Percentiles rank a stretch among this genome's conserved stretches.
These are phyloP conservation scores for Rhodophaea formosa DNA, from an alignment of 2,888 invertebrate genomes.

Conservation along the genomic window DNA sequence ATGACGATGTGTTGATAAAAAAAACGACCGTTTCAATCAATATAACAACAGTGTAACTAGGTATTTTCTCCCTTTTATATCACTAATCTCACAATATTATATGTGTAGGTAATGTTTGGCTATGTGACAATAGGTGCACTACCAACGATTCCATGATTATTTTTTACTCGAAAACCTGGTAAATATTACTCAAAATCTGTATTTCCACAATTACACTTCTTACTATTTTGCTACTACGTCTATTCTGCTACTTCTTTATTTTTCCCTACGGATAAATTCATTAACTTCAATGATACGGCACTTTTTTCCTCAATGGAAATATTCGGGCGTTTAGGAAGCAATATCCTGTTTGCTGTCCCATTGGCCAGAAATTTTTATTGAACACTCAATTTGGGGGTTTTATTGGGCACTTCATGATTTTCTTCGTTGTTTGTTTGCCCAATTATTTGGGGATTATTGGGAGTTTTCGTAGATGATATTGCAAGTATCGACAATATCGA, in stretches of 20 bases:
- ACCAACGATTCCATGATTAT: no score
- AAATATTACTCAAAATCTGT: no score
- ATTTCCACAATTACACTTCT: not conserved
- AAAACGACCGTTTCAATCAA: no score
- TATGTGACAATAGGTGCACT: no score
- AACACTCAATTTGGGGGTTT: conserved; percentile 9
- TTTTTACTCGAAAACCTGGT: no score
- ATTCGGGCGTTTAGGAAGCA: conserved; percentile 13
- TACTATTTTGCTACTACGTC: not conserved
- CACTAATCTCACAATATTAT: no score
- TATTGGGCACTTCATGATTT: conserved; percentile 8
- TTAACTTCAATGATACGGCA: conserved; percentile 17
- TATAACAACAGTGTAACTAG: no score
- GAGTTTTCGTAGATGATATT: not conserved
- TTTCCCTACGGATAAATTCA: conserved; percentile 17
- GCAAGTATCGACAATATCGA: not conserved
- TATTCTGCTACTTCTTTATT: not conserved
- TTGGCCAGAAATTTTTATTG: conserved; percentile 11
- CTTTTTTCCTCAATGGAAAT: conserved; percentile 16
- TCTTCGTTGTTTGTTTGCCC: not conserved
- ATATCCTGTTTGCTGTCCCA: conserved; percentile 16
- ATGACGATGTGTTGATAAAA: no score
- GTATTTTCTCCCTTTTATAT: no score
- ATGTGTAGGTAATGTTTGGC: no score
- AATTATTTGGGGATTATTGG: conserved; percentile 4